Percentiles rank a stretch among this genome's conserved stretches.
phyloP scores from a whole-genome alignment of 2,113 vertebrate species.

The Amblyornis subalaris region DNA sequence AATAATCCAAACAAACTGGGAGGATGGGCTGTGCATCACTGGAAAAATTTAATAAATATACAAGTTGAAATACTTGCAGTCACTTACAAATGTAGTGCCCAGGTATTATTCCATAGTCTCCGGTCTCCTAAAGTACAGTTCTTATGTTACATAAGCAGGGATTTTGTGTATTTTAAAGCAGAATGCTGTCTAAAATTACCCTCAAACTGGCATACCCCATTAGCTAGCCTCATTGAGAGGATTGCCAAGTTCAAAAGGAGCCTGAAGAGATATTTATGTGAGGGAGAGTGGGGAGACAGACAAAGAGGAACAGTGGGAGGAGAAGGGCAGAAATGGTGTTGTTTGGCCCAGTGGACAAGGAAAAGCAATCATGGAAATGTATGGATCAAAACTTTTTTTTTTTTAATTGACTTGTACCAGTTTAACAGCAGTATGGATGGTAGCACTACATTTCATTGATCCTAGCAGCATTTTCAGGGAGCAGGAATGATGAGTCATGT shows the following conservation, averaged over 20 bases:
- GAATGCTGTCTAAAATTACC: not conserved
- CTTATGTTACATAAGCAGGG: not conserved
- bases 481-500: not conserved
- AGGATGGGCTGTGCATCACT: not conserved
- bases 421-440: not conserved
- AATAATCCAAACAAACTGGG: not conserved
- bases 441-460: not conserved
- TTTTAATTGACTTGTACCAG: not conserved
- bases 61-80: not conserved
- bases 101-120: not conserved
- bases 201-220: not conserved
- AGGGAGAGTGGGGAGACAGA: not conserved
- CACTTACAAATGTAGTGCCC: not conserved
- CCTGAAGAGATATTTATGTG: not conserved
- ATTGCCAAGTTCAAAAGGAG: not conserved
- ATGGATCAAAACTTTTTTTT: not conserved
- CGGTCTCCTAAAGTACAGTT: not conserved
- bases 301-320: not conserved
- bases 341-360: not conserved
- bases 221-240: not conserved
- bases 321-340: not conserved
- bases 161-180: conserved; percentile 34
- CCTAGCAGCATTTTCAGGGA: not conserved
- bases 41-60: not conserved
- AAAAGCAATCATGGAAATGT: not conserved